Base-by-base conservation (phyloP, 2,797 vertebrate species). In the Gallinago solitaria region DNA sequence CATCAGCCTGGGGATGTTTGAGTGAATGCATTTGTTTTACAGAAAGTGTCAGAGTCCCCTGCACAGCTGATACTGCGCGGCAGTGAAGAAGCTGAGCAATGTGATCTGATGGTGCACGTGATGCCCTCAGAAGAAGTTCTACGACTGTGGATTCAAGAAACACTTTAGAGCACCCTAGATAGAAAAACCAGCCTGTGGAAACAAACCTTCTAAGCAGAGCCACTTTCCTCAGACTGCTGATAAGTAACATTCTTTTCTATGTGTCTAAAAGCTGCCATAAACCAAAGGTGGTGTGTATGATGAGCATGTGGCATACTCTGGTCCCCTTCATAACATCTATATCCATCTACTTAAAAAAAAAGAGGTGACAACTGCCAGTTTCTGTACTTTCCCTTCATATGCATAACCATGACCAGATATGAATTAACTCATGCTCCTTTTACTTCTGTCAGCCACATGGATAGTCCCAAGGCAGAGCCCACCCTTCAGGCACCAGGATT, bases 31-130 rank as follows among this genome's bases (percentile, higher is more conserved):
- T 96, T 90, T 97, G 28, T 93, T 80, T 95, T 91, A 47, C 96
- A 98, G 98, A 97, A 95, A 85, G 83, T 97, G 53, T 90, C 92
- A 45, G 96, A 67, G 61, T 69, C 88, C 9, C 94, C 96, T 11
- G 37, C 61, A 24, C 96, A 95, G 89, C 82, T 97, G 56, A 84
- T 90, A 51, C 84, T 37, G 50, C 57, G 4, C 37, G 53, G 30
- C 71, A 90, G 41, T 15, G 96, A 97, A 86, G 96, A 91, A 61
- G 85, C 90, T 45, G 97, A 98, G 7, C 39, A 76, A 3, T 98
- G 97, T 69, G 94, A 95, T 18, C 61, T 56, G 25, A 53, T 28
- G 1, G 77, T 95, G 45, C 33, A 1, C 12, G 96, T 97, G 69
- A 35, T 84, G 33, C 89, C 96, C 59, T 54, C 96, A 6, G 96